A percentile compares a stretch with the other conserved stretches of the same genome.
phyloP scores from a whole-genome alignment of 2,113 vertebrate species.

The Falco punctatus region DNA sequence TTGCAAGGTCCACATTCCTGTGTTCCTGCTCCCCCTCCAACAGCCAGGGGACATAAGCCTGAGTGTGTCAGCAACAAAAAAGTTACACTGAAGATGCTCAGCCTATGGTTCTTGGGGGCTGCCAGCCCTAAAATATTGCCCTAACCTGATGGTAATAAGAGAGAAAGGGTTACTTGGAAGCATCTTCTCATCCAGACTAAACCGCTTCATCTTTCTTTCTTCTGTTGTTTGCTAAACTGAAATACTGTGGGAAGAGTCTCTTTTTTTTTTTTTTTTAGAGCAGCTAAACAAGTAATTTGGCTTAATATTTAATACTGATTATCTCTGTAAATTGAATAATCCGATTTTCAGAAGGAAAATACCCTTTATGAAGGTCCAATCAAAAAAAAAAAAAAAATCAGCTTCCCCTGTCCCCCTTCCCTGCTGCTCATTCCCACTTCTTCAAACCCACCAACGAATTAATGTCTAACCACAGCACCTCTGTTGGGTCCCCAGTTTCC shows the following conservation, averaged over 20 bases:
- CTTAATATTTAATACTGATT: not conserved
- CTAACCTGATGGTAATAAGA: not conserved
- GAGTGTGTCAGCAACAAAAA: not conserved
- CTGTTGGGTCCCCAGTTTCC: not conserved
- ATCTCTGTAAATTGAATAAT: not conserved
- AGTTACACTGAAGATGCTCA: not conserved
- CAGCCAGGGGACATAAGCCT: not conserved
- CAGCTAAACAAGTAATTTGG: not conserved
- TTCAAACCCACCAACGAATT: not conserved
- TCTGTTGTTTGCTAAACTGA: not conserved
- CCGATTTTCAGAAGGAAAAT: not conserved
- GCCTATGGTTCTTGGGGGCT: not conserved
- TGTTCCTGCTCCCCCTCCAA: accelerated
- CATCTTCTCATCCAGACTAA: not conserved
- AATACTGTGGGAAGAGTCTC: not conserved
- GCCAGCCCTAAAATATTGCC: not conserved
- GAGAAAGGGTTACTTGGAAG: not conserved
- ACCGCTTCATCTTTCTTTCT: not conserved
- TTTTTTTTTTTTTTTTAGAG: not conserved
- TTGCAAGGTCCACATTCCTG: not conserved
- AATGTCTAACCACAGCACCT: not conserved
- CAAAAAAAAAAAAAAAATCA: not conserved
- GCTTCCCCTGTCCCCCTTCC: not conserved
- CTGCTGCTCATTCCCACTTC: not conserved
- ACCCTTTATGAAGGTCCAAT: not conserved